Conservation (phyloP, 2,797 vertebrate genomes). For the Micromesistius poutassou region DNA sequence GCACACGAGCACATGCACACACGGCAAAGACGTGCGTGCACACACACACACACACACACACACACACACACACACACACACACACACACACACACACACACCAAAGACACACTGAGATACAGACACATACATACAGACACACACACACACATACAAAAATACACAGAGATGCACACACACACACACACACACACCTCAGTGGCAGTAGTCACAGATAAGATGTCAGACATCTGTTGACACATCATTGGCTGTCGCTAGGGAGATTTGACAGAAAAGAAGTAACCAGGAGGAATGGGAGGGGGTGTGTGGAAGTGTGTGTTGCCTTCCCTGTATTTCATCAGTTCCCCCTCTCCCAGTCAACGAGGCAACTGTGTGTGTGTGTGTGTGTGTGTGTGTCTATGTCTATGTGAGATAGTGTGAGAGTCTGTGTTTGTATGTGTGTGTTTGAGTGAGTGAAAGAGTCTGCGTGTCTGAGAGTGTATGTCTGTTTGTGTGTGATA, state of each 20-base stretch:
- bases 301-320: background rate
- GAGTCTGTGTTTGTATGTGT: background rate
- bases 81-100: slow-evolving; percentile 11
- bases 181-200: slow-evolving; percentile 3
- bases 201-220: slow-evolving; percentile 10
- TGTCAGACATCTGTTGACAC: slow-evolving; percentile 15
- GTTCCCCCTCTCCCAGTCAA: background rate
- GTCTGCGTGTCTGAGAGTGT: background rate
- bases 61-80: slow-evolving; percentile 14
- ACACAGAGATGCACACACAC: slow-evolving; percentile 21
- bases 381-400: background rate
- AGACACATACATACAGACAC: background rate
- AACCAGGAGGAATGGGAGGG: slow-evolving; percentile 12
- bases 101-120: slow-evolving; percentile 9
- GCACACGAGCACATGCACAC: background rate
- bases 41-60: slow-evolving; percentile 11
- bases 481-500: background rate
- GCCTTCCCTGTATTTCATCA: background rate
- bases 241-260: slow-evolving; percentile 27
- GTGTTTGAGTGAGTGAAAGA: background rate
- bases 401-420: background rate
- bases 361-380: background rate
- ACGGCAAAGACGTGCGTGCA: slow-evolving; percentile 1
- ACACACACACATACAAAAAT: slow-evolving; percentile 13
- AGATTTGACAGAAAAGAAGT: slow-evolving; percentile 20